phyloP scores from a whole-genome alignment of 2,113 vertebrate species.

The Cyrtonyx montezumae region DNA sequence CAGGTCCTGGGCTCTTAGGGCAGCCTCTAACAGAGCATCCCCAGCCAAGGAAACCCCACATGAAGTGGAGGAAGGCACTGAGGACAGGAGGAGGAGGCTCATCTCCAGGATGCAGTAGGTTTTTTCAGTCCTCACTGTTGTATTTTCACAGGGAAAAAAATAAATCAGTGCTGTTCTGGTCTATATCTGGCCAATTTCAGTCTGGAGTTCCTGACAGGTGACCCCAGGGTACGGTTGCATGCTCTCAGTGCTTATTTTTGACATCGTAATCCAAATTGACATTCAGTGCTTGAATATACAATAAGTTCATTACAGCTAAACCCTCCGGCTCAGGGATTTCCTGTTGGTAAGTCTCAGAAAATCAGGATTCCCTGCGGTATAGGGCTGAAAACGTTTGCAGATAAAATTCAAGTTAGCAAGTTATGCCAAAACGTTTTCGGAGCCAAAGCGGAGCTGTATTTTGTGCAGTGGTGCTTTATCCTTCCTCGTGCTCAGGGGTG shows the following conservation, averaged over 20 bases:
- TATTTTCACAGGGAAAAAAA: not conserved
- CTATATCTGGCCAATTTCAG: constrained; percentile 40
- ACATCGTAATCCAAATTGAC: constrained; percentile 50
- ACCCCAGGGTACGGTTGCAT: constrained; percentile 12
- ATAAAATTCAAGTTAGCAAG: constrained; percentile 44
- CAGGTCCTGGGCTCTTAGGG: not conserved
- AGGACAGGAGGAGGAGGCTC: not conserved
- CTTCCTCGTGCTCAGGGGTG: not conserved
- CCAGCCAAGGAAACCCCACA: not conserved
- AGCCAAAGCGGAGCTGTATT: not conserved
- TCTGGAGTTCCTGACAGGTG: constrained; percentile 58
- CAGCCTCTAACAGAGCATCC: not conserved
- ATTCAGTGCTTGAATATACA: not conserved
- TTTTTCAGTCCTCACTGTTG: not conserved
- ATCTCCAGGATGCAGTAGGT: not conserved
- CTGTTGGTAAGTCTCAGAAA: constrained; percentile 44
- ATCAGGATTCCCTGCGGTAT: constrained; percentile 27
- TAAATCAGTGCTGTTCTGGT: not conserved
- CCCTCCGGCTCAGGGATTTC: constrained; percentile 49
- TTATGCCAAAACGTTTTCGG: constrained; percentile 16
- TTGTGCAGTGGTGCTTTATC: not conserved
- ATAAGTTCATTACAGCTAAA: constrained; percentile 62
- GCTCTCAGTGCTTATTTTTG: constrained; percentile 40
- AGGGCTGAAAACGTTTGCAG: not conserved
- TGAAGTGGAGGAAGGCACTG: not conserved